These are phyloP conservation scores for Oceanites oceanicus DNA, from an alignment of 2,113 vertebrate species.

Conservation along the genomic window DNA sequence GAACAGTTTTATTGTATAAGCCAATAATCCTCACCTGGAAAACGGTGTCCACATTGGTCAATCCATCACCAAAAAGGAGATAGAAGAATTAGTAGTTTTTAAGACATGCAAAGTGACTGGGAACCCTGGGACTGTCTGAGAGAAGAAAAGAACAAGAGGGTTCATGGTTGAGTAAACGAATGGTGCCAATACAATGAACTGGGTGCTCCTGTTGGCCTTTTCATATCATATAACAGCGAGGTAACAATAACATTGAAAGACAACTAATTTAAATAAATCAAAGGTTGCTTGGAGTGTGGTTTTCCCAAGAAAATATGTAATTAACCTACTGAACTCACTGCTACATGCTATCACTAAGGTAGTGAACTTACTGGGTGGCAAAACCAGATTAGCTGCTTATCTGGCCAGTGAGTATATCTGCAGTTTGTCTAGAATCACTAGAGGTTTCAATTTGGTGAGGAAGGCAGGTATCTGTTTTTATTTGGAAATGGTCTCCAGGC, in stretches of 20 bases:
- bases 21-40: background rate
- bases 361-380: background rate
- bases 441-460: background rate
- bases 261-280: background rate
- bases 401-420: background rate
- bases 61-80: background rate
- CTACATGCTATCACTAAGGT: background rate
- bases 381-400: background rate
- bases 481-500: background rate
- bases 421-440: background rate
- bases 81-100: background rate
- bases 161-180: background rate
- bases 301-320: background rate
- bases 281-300: background rate
- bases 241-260: background rate
- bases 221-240: accelerated
- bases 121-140: background rate
- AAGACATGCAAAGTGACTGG: background rate
- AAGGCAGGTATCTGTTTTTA: background rate
- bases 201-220: background rate
- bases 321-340: background rate
- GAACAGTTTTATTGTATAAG: background rate
- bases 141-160: background rate
- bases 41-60: background rate
- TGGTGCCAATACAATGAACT: background rate